phyloP scores from a whole-genome alignment of 2,888 invertebrate species.

The Azorinus chamasolen region DNA sequence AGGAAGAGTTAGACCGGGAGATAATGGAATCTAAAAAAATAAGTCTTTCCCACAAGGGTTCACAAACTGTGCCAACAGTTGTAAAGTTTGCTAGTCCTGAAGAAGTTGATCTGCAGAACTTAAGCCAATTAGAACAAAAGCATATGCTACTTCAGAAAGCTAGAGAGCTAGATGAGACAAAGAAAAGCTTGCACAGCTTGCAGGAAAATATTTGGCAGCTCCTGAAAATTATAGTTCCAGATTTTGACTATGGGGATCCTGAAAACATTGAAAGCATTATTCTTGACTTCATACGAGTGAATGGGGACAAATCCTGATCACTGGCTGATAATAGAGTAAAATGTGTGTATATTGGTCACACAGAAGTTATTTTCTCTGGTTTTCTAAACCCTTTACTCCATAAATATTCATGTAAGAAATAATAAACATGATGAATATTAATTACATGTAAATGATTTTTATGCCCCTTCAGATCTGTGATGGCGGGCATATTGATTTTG shows the following conservation, averaged over 20 bases:
- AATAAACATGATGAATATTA: too few species aligned
- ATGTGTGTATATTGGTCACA: not conserved
- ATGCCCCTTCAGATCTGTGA: too few species aligned
- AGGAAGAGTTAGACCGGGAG: constrained; percentile 6
- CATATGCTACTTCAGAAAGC: constrained; percentile 35
- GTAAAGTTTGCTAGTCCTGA: constrained; percentile 50
- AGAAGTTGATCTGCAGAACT: constrained; percentile 43
- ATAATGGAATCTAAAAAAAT: not conserved
- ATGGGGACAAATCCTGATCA: constrained; percentile 44
- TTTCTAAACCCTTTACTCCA: too few species aligned
- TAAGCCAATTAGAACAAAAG: constrained; percentile 50
- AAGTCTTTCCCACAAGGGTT: constrained; percentile 18
- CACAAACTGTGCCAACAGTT: constrained; percentile 53
- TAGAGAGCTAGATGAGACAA: constrained; percentile 44
- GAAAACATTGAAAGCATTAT: constrained; percentile 76
- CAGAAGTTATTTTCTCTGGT: too few species aligned
- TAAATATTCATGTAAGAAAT: too few species aligned
- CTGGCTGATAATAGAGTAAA: not conserved
- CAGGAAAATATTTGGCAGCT: constrained; percentile 72
- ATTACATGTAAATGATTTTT: too few species aligned
- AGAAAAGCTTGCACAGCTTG: constrained; percentile 55
- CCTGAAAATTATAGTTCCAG: constrained; percentile 75
- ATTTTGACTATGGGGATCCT: constrained; percentile 73
- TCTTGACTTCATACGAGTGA: constrained; percentile 73
- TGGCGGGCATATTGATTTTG: too few species aligned